A percentile compares a stretch with the other conserved stretches of the same genome.
phyloP scores from a whole-genome alignment of 2,797 vertebrate species.

The Peromyscus nudipes region DNA sequence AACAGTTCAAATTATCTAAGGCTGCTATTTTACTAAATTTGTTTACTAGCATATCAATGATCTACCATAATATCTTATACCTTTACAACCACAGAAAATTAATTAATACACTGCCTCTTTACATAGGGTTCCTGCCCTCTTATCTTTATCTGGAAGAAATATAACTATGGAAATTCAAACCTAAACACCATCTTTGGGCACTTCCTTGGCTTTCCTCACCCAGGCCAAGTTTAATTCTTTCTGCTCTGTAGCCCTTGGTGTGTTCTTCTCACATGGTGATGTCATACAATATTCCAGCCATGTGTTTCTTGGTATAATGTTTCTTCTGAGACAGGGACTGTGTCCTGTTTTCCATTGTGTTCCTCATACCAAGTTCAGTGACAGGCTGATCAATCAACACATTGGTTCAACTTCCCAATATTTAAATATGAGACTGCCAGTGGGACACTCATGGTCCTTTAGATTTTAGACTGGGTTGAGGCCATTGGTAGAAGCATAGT shows the following conservation, averaged over 20 bases:
- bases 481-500: neutral
- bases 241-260: neutral
- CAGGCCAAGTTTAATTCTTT: neutral
- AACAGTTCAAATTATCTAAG: no score
- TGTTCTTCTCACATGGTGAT: neutral
- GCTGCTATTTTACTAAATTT: no score
- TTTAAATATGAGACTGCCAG: neutral
- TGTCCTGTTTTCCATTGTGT: neutral
- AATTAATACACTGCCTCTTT: neutral
- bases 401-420: neutral
- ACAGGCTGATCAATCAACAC: neutral
- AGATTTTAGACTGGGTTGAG: no score
- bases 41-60: no score
- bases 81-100: neutral
- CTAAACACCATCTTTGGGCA: rapidly evolving
- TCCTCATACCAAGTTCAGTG: neutral
- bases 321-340: neutral
- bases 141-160: neutral
- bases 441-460: neutral
- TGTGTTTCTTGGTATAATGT: neutral
- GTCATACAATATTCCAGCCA: rapidly evolving
- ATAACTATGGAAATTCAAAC: neutral
- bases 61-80: no score
- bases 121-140: neutral
- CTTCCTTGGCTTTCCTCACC: neutral